These are phyloP conservation scores for Halichoerus grypus DNA, from an alignment of 2,113 vertebrate species.

Conservation along the genomic window DNA sequence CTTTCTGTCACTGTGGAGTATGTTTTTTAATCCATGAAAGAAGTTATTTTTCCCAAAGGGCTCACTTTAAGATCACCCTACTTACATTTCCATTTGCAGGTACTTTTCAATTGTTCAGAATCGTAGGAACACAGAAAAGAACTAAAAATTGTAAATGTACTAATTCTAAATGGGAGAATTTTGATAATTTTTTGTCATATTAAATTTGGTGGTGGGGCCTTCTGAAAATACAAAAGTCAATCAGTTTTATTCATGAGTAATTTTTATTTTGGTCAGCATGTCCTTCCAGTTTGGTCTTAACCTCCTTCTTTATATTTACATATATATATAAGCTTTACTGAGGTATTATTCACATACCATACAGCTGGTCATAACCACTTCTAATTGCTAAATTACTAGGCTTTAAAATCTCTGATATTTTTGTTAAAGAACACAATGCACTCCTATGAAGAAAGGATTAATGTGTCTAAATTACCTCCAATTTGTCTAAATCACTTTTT, in stretches of 20 bases:
- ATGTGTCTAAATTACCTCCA: slow-evolving; percentile 34
- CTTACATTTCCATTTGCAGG: slow-evolving; percentile 21
- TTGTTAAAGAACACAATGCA: slow-evolving; percentile 51
- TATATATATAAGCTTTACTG: background rate
- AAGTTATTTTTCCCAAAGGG: slow-evolving; percentile 56
- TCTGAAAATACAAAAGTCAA: slow-evolving; percentile 55
- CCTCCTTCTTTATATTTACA: background rate
- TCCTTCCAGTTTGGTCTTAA: slow-evolving; percentile 41
- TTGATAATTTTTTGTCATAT: slow-evolving; percentile 8
- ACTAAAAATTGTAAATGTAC: slow-evolving; percentile 15
- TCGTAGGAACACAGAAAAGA: slow-evolving; percentile 55
- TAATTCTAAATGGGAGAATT: slow-evolving; percentile 15
- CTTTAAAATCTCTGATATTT: slow-evolving; percentile 61
- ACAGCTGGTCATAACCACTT: slow-evolving; percentile 50
- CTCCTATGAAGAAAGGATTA: slow-evolving; percentile 56
- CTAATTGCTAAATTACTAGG: slow-evolving; percentile 70
- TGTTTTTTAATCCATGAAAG: slow-evolving; percentile 44
- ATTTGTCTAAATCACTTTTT: slow-evolving; percentile 45
- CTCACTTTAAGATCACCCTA: slow-evolving; percentile 43
- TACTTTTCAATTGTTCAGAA: slow-evolving; percentile 47
- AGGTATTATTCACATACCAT: background rate
- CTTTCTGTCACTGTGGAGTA: slow-evolving; percentile 35
- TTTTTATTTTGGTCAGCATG: slow-evolving; percentile 52
- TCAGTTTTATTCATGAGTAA: slow-evolving; percentile 26
- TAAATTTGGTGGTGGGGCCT: slow-evolving; percentile 14